Percentiles rank a stretch among this genome's conserved stretches.
These are phyloP conservation scores for Ptilodon capucinus DNA, from an alignment of 2,888 invertebrate genomes.

Conservation along the genomic window DNA sequence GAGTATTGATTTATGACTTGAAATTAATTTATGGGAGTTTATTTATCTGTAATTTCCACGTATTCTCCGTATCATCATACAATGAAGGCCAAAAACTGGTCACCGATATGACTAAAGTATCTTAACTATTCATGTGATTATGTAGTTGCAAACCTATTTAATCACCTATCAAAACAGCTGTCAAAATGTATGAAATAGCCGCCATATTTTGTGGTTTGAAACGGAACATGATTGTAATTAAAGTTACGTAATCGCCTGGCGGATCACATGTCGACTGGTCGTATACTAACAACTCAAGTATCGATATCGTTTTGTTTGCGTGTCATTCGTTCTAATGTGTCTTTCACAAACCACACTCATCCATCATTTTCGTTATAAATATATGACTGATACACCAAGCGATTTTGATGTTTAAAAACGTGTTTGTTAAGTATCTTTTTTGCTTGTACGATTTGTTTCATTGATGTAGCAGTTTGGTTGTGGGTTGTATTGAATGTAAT, in stretches of 20 bases:
- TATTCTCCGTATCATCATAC: not conserved
- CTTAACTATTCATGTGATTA: too few relatives aligned
- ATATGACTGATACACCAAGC: constrained; percentile 30
- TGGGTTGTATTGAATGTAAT: not conserved
- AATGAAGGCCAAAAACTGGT: not conserved
- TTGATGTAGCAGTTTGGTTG: not conserved
- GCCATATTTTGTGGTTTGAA: too few relatives aligned
- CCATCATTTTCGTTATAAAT: constrained; percentile 53
- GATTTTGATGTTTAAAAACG: constrained; percentile 14
- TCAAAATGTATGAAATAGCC: too few relatives aligned
- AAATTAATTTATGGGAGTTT: not conserved
- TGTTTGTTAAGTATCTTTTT: not conserved
- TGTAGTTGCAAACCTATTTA: too few relatives aligned
- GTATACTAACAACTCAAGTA: constrained; percentile 24
- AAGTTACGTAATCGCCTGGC: constrained; percentile 9
- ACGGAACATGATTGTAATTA: too few relatives aligned
- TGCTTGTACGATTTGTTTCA: not conserved
- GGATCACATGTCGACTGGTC: constrained; percentile 21
- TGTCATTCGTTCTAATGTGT: constrained; percentile 35
- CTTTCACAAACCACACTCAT: constrained; percentile 42
- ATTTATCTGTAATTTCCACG: not conserved
- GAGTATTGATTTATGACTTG: not conserved
- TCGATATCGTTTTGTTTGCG: constrained; percentile 26
- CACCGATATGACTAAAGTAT: too few relatives aligned
- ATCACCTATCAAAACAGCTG: too few relatives aligned